Evolutionary conservation across 2,797 vertebrate genomes (phyloP).

Genomic region (Momotus momota): DNA sequence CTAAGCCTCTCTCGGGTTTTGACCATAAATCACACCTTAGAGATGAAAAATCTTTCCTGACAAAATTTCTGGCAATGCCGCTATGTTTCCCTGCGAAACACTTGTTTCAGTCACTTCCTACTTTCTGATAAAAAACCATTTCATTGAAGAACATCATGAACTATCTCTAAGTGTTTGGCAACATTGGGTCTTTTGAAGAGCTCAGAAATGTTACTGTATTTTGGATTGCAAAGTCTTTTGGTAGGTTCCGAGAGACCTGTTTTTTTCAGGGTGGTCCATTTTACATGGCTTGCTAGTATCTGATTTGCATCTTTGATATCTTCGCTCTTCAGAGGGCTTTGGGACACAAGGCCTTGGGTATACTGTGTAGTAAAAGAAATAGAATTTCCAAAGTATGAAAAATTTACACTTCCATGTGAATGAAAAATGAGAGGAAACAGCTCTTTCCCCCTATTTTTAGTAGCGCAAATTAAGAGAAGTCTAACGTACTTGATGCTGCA

Average conservation of each 20-base stretch:
- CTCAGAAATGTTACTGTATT: neutral
- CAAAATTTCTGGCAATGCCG: constrained; percentile 13
- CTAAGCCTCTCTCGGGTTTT: neutral
- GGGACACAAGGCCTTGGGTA: neutral
- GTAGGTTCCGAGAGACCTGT: neutral
- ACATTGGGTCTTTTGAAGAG: neutral
- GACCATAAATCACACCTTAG: constrained; percentile 30
- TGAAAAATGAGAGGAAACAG: neutral
- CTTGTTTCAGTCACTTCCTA: neutral
- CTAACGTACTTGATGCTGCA: neutral
- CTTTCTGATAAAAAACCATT: neutral
- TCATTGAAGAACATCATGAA: neutral
- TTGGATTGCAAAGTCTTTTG: neutral
- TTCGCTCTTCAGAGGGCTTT: neutral
- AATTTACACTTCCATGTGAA: neutral
- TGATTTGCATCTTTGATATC: neutral
- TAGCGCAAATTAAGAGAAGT: neutral
- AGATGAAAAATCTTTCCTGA: constrained; percentile 42
- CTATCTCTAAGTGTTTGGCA: neutral
- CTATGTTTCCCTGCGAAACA: neutral
- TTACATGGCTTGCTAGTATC: neutral
- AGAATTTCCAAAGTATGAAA: neutral
- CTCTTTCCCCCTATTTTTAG: neutral
- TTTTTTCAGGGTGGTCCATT: neutral
- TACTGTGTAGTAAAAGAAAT: neutral